Evolutionary conservation across 2,888 invertebrate species (phyloP), one percentile per base, ranked within the genome.

Genomic region (Smittia aterrima): DNA sequence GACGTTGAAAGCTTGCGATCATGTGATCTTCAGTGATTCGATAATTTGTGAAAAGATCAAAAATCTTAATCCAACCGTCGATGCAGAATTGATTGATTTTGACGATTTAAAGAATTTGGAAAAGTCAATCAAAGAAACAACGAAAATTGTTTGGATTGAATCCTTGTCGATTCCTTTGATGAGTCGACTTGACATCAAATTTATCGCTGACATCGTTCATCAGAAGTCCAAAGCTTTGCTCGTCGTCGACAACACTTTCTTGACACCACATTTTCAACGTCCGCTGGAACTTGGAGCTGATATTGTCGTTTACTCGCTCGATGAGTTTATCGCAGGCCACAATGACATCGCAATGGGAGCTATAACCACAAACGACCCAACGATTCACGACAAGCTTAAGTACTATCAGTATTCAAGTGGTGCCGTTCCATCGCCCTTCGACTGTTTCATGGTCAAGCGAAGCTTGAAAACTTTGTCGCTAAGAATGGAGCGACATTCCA

Each of bases 311-410:
- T 95, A 96, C 82, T 96, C 96, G 0, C 79, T 95, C 71, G 94
- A 95, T 0, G 97, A 97, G 83, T 97, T 96, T 81, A 92, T 97
- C 88, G 97, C 96, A 83, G 96, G 96, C 1, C 96, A 97, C 84
- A 90, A 92, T 1, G 96, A 97, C 83, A 91, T 94, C 25, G 88
- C 96, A 11, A 96, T 96, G 96, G 97, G 96, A 16, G 90, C 92
- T 25, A 87, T 90, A 2, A 83, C 91, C 40, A 87, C 90, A 0
- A 92, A 88, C 77, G 85, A 88, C 78, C 87, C 90, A 72, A 87
- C 86, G 64, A 77, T 95, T 7, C 88, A 87, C 75, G 84, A 89
- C 58, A 86, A 85, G 80, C 82, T 97, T 40, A 85, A 88, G 77
- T 96, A 91, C 83, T 83, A 92, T 76, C 95, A 95, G 84, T 92